These are phyloP conservation scores for Chrysolina americana DNA, from an alignment of 2,888 invertebrate species.

Conservation along the genomic window DNA sequence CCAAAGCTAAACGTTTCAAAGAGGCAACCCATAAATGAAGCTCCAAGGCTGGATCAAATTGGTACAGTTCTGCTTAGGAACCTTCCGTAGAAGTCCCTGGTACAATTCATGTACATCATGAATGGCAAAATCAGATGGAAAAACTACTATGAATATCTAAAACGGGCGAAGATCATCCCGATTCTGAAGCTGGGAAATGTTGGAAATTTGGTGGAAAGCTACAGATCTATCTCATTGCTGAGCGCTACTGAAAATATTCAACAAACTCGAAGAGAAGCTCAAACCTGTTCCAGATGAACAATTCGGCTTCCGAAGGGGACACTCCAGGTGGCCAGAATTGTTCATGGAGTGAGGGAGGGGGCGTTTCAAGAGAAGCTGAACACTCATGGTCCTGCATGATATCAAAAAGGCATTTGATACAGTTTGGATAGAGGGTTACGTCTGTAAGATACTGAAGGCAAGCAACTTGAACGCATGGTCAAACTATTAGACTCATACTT, in stretches of 20 bases:
- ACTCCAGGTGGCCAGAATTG: neutral
- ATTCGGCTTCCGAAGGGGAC: neutral
- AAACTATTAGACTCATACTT: neutral
- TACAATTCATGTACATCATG: neutral
- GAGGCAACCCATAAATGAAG: too few relatives aligned
- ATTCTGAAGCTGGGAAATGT: too few relatives aligned
- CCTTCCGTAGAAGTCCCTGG: neutral
- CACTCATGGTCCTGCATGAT: slow-evolving; percentile 29
- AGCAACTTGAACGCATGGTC: neutral
- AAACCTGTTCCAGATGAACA: neutral
- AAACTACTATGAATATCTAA: too few relatives aligned
- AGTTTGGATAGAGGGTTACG: slow-evolving; percentile 30
- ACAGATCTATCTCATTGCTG: too few relatives aligned
- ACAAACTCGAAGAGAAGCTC: neutral
- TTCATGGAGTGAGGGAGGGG: neutral
- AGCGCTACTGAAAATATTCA: too few relatives aligned
- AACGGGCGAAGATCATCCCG: too few relatives aligned
- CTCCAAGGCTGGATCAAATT: neutral
- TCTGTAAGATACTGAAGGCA: slow-evolving; percentile 17
- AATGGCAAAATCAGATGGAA: neutral
- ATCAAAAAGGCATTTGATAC: slow-evolving; percentile 36
- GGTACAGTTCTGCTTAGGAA: neutral
- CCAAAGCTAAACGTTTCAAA: too few relatives aligned
- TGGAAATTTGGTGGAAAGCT: too few relatives aligned
- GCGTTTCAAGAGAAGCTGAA: neutral